A percentile compares a stretch with the other conserved stretches of the same genome.
phyloP scores from a whole-genome alignment of 2,888 invertebrate genomes.

The Synanthedon myopaeformis region DNA sequence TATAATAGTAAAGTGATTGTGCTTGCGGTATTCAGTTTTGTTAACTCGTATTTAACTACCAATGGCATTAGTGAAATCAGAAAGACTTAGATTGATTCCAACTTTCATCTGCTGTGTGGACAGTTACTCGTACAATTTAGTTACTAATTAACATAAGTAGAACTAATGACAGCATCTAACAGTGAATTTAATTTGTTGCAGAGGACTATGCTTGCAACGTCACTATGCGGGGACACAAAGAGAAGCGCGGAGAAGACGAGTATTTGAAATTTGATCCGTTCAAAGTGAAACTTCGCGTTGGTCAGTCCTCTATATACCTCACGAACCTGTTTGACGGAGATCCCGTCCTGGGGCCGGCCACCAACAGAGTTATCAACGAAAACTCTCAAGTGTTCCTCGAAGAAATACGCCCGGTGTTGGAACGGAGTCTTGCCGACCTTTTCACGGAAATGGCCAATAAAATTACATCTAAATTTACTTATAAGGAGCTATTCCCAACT shows the following conservation, averaged over 20 bases:
- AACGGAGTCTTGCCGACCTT: slow-evolving; percentile 72
- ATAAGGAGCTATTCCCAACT: slow-evolving; percentile 76
- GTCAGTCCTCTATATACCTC: slow-evolving; percentile 70
- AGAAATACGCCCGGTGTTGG: slow-evolving; percentile 76
- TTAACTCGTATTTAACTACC: no score
- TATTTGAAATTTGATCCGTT: slow-evolving; percentile 75
- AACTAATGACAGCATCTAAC: not conserved
- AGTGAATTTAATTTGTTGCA: slow-evolving; percentile 31
- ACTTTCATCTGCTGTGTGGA: no score
- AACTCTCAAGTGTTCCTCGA: slow-evolving; percentile 76
- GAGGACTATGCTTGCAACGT: slow-evolving; percentile 76
- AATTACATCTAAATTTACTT: slow-evolving; percentile 76
- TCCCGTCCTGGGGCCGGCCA: slow-evolving; percentile 73
- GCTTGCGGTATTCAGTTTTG: no score
- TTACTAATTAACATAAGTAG: no score
- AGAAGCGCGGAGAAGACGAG: slow-evolving; percentile 66
- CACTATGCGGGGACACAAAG: slow-evolving; percentile 72
- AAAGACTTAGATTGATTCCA: not conserved
- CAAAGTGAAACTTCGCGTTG: slow-evolving; percentile 71
- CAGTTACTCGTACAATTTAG: no score
- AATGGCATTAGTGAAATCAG: no score
- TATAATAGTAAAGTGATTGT: no score
- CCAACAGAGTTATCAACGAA: slow-evolving; percentile 75
- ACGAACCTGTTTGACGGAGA: slow-evolving; percentile 78
- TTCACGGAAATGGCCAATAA: slow-evolving; percentile 79